These are phyloP conservation scores for Hirudinaria manillensis DNA, from an alignment of 2,888 invertebrate species.

Conservation along the genomic window DNA sequence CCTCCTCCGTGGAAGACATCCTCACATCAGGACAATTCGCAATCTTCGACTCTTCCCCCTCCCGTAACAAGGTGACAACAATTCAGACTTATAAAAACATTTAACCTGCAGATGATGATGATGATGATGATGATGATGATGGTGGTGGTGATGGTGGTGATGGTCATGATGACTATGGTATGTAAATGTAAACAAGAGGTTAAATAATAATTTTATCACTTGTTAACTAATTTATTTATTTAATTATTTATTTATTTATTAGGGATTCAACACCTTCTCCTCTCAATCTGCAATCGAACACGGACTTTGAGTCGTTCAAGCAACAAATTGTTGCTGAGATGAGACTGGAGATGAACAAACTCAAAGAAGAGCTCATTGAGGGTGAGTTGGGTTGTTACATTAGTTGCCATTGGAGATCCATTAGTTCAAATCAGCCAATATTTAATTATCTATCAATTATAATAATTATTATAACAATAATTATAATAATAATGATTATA, in stretches of 20 bases:
- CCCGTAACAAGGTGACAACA: neutral
- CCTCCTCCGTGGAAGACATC: neutral
- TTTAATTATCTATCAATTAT: too few species aligned
- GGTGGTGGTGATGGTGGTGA: too few species aligned
- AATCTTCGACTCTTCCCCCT: neutral
- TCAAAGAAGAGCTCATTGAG: constrained; percentile 33
- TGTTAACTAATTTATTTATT: neutral
- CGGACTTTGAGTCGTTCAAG: constrained; percentile 29
- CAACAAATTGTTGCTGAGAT: constrained; percentile 30
- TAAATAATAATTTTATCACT: neutral
- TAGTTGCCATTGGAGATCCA: neutral
- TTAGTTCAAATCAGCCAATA: too few species aligned
- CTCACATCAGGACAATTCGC: neutral
- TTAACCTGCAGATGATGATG: too few species aligned
- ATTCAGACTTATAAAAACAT: neutral
- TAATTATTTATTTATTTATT: neutral
- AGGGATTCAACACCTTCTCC: constrained; percentile 15
- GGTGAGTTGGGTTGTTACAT: constrained; percentile 15
- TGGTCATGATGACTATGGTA: neutral
- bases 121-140: too few species aligned
- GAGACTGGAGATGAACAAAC: constrained; percentile 25
- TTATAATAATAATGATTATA: too few species aligned
- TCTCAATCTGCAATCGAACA: neutral
- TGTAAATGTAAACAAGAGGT: neutral
- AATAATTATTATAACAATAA: too few species aligned